Evolutionary conservation across 2,888 invertebrate genomes (phyloP).

Genomic region (Plagodis dolabraria): DNA sequence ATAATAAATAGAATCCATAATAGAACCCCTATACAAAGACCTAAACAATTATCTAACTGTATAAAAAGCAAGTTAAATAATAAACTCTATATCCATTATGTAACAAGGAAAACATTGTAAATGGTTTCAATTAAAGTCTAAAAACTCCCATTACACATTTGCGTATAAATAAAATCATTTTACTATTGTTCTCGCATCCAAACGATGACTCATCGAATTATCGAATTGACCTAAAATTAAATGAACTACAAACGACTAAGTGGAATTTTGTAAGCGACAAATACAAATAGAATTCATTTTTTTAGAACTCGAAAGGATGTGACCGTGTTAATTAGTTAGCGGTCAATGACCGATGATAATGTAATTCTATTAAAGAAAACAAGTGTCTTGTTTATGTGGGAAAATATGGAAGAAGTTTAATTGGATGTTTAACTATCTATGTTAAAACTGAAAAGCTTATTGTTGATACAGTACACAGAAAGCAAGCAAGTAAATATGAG

Average conservation of each 20-base stretch:
- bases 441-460: no score
- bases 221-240: conserved; percentile 57
- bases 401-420: conserved; percentile 1
- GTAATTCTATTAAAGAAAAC: conserved; percentile 51
- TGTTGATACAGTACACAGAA: no score
- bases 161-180: conserved; percentile 9
- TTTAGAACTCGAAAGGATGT: conserved; percentile 67
- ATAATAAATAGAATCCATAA: conserved; percentile 1
- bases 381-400: conserved; percentile 10
- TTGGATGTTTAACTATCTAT: no score
- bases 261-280: conserved; percentile 49
- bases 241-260: conserved; percentile 48
- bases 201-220: conserved; percentile 44
- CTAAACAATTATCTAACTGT: conserved; percentile 10
- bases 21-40: no score
- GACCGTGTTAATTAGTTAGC: conserved; percentile 72
- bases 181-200: conserved; percentile 2
- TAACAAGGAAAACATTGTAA: conserved; percentile 13
- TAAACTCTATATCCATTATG: conserved; percentile 1
- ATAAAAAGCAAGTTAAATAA: no score
- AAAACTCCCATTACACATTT: conserved; percentile 18
- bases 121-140: background rate
- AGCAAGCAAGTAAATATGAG: no score
- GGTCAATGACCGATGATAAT: conserved; percentile 62
- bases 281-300: conserved; percentile 53